Evolutionary conservation across 2,888 invertebrate species (phyloP).

Genomic region (Prenolepis imparis): DNA sequence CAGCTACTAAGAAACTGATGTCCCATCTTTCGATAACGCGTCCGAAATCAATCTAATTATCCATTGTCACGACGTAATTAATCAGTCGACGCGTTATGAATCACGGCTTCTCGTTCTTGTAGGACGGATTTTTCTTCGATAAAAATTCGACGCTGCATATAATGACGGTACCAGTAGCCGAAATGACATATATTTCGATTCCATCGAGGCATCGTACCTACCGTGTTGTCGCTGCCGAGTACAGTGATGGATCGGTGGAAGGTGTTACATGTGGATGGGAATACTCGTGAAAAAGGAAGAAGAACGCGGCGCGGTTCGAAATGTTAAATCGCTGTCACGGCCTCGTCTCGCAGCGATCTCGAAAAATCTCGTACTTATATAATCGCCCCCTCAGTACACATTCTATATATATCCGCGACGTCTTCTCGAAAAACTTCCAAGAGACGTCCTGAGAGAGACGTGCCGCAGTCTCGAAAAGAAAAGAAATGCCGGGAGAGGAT

Average conservation of each 20-base stretch:
- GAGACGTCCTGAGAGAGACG: conserved; percentile 15
- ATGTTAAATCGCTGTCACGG: conserved; percentile 42
- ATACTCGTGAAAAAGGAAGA: conserved; percentile 20
- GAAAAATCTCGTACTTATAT: conserved; percentile 24
- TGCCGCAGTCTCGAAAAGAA: conserved; percentile 27
- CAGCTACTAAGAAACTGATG: background rate
- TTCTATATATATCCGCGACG: background rate
- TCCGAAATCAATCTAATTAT: conserved; percentile 15
- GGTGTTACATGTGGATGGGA: conserved; percentile 15
- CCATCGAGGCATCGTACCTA: conserved; percentile 57
- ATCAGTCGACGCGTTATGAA: conserved; percentile 60
- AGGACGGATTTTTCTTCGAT: conserved; percentile 31
- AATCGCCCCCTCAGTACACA: conserved; percentile 12
- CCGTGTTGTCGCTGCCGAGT: conserved; percentile 70
- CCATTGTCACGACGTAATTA: conserved; percentile 56
- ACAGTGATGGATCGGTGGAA: conserved; percentile 76
- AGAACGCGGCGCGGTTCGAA: background rate
- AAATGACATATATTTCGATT: conserved; percentile 65
- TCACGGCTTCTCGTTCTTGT: conserved; percentile 36
- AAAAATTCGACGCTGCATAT: conserved; percentile 43
- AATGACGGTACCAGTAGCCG: conserved; percentile 67
- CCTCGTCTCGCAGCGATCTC: conserved; percentile 5
- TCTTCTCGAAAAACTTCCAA: conserved; percentile 16
- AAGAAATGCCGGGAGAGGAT: conserved; percentile 36
- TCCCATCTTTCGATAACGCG: background rate